These are phyloP conservation scores for Helicoverpa armigera DNA, from an alignment of 1,140 invertebrate species.

Conservation along the genomic window DNA sequence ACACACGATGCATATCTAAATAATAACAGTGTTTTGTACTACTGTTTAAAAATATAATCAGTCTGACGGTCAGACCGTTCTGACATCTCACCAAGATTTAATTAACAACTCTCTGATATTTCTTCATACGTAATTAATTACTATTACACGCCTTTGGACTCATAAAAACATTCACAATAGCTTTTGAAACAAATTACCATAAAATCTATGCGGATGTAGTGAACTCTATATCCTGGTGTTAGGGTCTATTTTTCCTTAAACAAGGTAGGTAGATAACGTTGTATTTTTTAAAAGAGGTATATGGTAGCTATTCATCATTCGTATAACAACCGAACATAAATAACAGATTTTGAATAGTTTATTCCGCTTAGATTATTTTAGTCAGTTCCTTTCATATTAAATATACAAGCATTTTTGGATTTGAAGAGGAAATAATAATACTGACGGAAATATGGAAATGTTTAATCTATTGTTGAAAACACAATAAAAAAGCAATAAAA, in stretches of 20 bases:
- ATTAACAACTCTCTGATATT: constrained; percentile 57
- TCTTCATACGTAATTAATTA: constrained; percentile 60
- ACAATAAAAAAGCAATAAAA: too few species aligned
- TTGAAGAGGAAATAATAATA: not conserved
- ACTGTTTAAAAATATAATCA: not conserved
- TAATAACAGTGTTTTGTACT: not conserved
- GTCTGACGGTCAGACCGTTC: not conserved
- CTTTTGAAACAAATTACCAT: constrained; percentile 24
- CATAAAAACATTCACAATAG: constrained; percentile 55
- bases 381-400: constrained; percentile 30
- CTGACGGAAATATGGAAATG: too few species aligned
- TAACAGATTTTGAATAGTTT: constrained; percentile 58
- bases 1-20: not conserved
- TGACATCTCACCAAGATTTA: constrained; percentile 51
- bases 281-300: constrained; percentile 44
- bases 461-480: too few species aligned
- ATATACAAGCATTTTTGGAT: not conserved
- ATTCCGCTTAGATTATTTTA: constrained; percentile 51
- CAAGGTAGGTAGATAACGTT: constrained; percentile 1
- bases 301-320: constrained; percentile 60
- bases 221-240: not conserved
- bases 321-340: constrained; percentile 62
- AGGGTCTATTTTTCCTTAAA: constrained; percentile 1
- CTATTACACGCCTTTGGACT: constrained; percentile 57
- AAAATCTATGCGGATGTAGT: not conserved